Evolutionary conservation across 2,113 vertebrate genomes (phyloP).

Genomic region (Myrmecophaga tridactyla): DNA sequence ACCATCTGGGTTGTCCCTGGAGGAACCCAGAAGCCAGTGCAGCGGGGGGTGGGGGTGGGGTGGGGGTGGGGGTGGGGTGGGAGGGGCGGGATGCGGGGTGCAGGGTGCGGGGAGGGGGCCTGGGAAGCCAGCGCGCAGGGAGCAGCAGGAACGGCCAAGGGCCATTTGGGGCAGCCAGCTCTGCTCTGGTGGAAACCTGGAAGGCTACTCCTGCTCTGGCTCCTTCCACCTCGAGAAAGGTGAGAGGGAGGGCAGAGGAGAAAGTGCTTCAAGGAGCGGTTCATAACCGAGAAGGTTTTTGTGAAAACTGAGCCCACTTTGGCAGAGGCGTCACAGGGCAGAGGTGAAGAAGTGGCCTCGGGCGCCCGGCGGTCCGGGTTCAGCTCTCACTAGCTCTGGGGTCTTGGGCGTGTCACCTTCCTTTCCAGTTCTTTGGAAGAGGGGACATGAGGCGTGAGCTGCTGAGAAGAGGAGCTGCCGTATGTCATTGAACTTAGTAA

Average conservation of each 20-base stretch:
- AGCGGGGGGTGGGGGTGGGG: too few species aligned
- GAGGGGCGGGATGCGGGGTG: too few species aligned
- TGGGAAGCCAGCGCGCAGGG: too few species aligned
- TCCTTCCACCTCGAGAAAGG: not conserved
- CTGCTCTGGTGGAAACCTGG: not conserved
- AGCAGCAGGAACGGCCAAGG: not conserved
- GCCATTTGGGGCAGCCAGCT: accelerated
- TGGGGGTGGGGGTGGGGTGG: too few species aligned
- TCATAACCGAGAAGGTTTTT: not conserved
- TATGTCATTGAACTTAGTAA: not conserved
- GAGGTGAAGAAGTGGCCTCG: not conserved
- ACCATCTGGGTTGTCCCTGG: not conserved
- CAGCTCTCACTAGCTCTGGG: not conserved
- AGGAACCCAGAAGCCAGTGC: not conserved
- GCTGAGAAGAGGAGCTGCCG: not conserved
- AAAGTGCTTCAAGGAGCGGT: not conserved
- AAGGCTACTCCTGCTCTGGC: not conserved
- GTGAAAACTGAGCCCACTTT: accelerated
- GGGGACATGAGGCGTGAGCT: not conserved
- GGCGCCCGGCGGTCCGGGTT: accelerated
- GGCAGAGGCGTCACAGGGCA: accelerated
- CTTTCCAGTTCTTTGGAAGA: not conserved
- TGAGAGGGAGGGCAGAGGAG: not conserved
- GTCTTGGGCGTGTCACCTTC: not conserved
- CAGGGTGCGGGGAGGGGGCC: too few species aligned